Evolutionary conservation across 2,888 invertebrate species (phyloP), one percentile per base, ranked within the genome.

Genomic region (Drosophila lutescens): DNA sequence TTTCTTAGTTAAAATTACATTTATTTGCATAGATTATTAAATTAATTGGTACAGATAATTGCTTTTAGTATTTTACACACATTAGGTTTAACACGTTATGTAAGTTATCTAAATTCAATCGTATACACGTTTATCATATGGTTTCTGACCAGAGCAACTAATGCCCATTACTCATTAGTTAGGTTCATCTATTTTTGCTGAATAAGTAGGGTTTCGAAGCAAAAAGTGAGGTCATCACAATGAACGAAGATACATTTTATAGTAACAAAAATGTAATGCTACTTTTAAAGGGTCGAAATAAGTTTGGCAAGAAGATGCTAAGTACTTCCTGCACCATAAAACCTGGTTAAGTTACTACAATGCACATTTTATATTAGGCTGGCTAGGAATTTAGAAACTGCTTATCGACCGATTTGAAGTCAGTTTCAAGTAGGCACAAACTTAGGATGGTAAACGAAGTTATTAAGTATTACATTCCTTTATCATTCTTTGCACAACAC

Each of bases 101-200:
- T 73, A 71, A 60, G 70, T 69, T 84, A 74, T 74, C 61, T 74
- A 74, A 57, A 68, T 74, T 50, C 53, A 72, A 76, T 84, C 84
- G 82, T 86, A 86, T 83, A 83, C 82, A 75, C 61, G 60, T 69
- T 78, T 58, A 67, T 57, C 46, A 58, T 59, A 26, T 74, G 70
- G 46, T 50, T 36, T 51, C 47, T 62, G 67, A 56, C 46, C 72
- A 66, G 36, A 71, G 36, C 17, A 58, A 51, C 68, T 17, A 66
- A 63, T 63, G 55, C 44, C 67, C 68, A 57, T 30, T 40, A 30
- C 46, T 47, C 43, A 70, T 55, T 68, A 81, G 65, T 74, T 79
- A 67, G 74, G 68, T 80, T 79, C 76, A 74, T 78, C 71, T 72
- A 74, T 71, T 72, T 68, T 78, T 47, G 23, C 32, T 62, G 60